Percentiles rank a stretch among this genome's conserved stretches.
Evolutionary conservation across 2,888 invertebrate genomes (phyloP).

Genomic region (Parnassius smintheus): DNA sequence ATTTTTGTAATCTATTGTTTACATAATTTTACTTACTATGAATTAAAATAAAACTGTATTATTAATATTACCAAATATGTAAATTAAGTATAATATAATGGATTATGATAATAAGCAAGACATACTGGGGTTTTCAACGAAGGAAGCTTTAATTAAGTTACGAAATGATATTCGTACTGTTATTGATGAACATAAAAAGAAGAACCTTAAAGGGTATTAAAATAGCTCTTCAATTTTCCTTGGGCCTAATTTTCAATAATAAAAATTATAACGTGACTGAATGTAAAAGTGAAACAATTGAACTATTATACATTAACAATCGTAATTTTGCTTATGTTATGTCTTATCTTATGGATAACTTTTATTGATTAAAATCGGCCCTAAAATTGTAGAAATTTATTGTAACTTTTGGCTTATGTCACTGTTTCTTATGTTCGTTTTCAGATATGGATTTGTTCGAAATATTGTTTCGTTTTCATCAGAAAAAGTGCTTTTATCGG

Average conservation of each 20-base stretch:
- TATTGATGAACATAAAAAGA: conserved; percentile 83
- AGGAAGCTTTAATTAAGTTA: conserved; percentile 85
- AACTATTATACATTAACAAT: too few species aligned
- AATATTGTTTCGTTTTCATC: conserved; percentile 74
- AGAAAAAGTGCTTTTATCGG: conserved; percentile 68
- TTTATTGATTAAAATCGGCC: too few species aligned
- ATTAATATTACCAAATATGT: conserved; percentile 13
- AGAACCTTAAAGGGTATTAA: conserved; percentile 69
- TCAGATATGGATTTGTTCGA: conserved; percentile 56
- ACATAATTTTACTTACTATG: conserved; percentile 12
- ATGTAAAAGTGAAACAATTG: too few species aligned
- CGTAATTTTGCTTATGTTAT: too few species aligned
- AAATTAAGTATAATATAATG: conserved; percentile 41
- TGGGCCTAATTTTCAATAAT: too few species aligned
- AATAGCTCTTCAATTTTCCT: too few species aligned
- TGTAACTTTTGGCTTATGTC: neutral
- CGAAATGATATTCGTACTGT: conserved; percentile 85
- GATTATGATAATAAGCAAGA: conserved; percentile 57
- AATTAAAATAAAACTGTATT: conserved; percentile 8
- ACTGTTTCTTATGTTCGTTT: conserved; percentile 35
- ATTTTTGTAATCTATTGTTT: conserved; percentile 4
- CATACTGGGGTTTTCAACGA: conserved; percentile 83
- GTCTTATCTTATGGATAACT: too few species aligned
- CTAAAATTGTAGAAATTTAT: too few species aligned
- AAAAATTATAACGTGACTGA: too few species aligned